A percentile compares a stretch with the other conserved stretches of the same genome.
Evolutionary conservation across 2,797 vertebrate species (phyloP).

Genomic region (Sparus aurata): DNA sequence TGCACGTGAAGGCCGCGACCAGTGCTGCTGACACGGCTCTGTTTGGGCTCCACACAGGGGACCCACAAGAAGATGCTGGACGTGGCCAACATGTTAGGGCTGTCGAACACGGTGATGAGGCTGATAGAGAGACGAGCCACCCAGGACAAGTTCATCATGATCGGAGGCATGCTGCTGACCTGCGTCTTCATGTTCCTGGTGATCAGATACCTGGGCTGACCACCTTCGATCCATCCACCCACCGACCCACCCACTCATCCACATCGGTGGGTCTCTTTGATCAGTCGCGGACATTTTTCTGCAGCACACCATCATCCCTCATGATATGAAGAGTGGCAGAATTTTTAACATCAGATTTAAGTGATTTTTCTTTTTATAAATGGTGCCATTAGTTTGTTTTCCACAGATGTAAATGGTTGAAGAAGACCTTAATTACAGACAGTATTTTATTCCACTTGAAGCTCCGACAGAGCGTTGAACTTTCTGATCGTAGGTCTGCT

Average conservation of each 20-base stretch:
- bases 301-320: constrained; percentile 63
- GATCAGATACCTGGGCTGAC: constrained; percentile 95
- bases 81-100: constrained; percentile 96
- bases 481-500: constrained; percentile 28
- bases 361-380: constrained; percentile 22
- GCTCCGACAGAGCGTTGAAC: constrained; percentile 25
- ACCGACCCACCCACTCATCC: neutral
- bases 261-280: constrained; percentile 5
- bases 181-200: constrained; percentile 95
- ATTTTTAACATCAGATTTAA: constrained; percentile 46
- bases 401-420: constrained; percentile 16
- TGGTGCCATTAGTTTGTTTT: constrained; percentile 41
- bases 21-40: constrained; percentile 4
- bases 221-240: neutral
- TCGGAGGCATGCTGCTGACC: constrained; percentile 95
- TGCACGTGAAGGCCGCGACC: constrained; percentile 4
- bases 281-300: constrained; percentile 62
- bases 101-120: constrained; percentile 98
- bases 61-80: constrained; percentile 99
- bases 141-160: constrained; percentile 98
- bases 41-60: constrained; percentile 83
- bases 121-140: constrained; percentile 96
- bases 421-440: constrained; percentile 26
- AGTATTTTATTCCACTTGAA: constrained; percentile 66
- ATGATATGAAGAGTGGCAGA: constrained; percentile 65